A percentile compares a stretch with the other conserved stretches of the same genome.
phyloP scores from a whole-genome alignment of 2,797 vertebrate genomes.

The Rhabdophis nuchalis region DNA sequence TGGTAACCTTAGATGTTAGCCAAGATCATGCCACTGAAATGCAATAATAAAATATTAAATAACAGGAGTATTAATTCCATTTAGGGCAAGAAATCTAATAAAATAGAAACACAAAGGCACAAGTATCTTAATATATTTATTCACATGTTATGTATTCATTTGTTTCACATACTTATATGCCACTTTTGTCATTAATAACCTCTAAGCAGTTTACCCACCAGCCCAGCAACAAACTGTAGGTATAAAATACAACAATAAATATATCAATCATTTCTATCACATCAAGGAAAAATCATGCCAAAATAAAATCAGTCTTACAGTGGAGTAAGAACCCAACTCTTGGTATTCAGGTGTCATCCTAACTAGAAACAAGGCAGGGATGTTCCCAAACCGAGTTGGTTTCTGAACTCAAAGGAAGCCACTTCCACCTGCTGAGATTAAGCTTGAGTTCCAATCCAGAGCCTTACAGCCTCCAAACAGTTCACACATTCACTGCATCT shows the following conservation, averaged over 20 bases:
- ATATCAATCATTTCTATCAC: background rate
- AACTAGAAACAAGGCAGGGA: background rate
- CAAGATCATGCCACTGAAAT: background rate
- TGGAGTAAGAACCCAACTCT: background rate
- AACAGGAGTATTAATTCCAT: background rate
- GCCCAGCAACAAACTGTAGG: background rate
- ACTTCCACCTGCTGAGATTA: background rate
- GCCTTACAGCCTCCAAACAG: background rate
- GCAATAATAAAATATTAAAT: background rate
- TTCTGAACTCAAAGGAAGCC: background rate
- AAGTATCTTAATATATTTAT: background rate
- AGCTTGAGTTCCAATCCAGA: background rate
- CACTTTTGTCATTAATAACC: background rate
- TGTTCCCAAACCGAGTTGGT: background rate
- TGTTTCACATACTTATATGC: background rate
- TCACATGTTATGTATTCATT: background rate
- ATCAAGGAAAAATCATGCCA: background rate
- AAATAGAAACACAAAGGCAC: background rate
- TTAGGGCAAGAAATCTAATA: background rate
- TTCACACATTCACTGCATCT: background rate
- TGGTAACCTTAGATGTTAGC: background rate
- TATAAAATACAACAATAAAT: background rate
- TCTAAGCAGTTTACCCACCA: background rate
- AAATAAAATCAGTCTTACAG: background rate
- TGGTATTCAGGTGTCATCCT: background rate